These are phyloP conservation scores for Tromatobia lineatoria DNA, from an alignment of 2,888 invertebrate species.

Conservation along the genomic window DNA sequence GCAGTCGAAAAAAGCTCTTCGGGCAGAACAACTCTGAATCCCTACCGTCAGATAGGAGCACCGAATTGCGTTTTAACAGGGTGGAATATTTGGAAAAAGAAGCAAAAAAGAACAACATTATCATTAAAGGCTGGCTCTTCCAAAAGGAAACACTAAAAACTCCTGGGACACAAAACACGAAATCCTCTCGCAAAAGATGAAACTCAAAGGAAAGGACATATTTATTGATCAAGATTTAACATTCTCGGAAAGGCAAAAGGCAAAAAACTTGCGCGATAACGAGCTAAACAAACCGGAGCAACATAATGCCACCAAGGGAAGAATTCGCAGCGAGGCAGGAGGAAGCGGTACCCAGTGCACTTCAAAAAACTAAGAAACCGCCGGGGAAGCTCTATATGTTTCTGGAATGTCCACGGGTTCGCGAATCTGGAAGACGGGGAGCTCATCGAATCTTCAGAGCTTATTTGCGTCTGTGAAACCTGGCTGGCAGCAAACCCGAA, in stretches of 20 bases:
- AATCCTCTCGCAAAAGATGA: conserved; percentile 28
- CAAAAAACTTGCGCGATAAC: background rate
- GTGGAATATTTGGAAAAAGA: conserved; percentile 26
- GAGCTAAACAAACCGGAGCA: background rate
- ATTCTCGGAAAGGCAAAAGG: background rate
- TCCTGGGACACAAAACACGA: conserved; percentile 25
- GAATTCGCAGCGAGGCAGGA: background rate
- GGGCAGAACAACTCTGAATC: background rate
- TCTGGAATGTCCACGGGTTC: background rate
- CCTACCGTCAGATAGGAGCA: background rate
- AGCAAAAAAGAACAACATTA: conserved; percentile 28
- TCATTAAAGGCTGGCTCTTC: background rate
- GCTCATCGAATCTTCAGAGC: conserved; percentile 2
- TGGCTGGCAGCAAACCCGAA: conserved; percentile 4
- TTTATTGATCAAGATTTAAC: conserved; percentile 35
- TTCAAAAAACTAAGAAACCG: background rate
- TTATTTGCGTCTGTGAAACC: conserved; percentile 20
- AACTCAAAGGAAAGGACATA: conserved; percentile 30
- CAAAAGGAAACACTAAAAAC: background rate
- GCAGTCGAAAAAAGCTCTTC: background rate
- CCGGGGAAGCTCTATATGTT: conserved; percentile 5
- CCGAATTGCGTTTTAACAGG: background rate
- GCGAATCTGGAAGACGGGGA: conserved; percentile 11
- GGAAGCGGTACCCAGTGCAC: too few species aligned
- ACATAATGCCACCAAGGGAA: background rate